Conservation (phyloP, 2,797 vertebrate species). For the Tadarida brasiliensis region DNA sequence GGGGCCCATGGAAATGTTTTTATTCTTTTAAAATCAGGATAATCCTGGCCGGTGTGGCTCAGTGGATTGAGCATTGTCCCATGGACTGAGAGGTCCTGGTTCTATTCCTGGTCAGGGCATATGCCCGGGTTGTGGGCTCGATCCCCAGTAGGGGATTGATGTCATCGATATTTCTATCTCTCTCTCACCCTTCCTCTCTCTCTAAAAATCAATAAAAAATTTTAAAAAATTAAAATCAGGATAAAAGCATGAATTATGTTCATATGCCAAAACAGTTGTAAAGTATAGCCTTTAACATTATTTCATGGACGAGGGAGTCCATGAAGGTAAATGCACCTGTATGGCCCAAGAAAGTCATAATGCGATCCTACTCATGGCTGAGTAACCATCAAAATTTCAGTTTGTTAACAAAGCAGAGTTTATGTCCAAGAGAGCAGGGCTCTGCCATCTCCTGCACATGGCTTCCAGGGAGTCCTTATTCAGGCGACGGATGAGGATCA, state of each 20-base stretch:
- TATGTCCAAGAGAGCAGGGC: background rate
- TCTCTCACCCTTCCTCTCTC: too few relatives aligned
- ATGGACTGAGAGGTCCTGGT: too few relatives aligned
- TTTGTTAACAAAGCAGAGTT: background rate
- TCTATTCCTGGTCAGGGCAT: too few relatives aligned
- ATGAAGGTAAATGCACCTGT: background rate
- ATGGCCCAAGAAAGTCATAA: background rate
- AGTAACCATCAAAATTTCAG: background rate
- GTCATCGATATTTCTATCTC: too few relatives aligned
- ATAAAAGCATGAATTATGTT: background rate
- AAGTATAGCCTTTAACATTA: background rate
- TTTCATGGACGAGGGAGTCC: too few relatives aligned
- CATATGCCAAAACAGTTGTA: background rate
- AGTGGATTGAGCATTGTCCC: too few relatives aligned
- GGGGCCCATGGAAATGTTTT: background rate
- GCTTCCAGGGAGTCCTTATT: background rate
- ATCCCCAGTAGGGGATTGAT: too few relatives aligned
- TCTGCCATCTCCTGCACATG: background rate
- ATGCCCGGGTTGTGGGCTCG: too few relatives aligned
- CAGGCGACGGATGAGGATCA: background rate
- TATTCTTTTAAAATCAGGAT: background rate
- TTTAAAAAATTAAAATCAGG: too few relatives aligned
- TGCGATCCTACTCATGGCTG: background rate
- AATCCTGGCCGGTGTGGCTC: too few relatives aligned
- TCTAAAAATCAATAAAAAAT: too few relatives aligned